Percentiles rank a stretch among this genome's conserved stretches.
Conservation (phyloP, 2,888 invertebrate genomes). For the Homarus gammarus region DNA sequence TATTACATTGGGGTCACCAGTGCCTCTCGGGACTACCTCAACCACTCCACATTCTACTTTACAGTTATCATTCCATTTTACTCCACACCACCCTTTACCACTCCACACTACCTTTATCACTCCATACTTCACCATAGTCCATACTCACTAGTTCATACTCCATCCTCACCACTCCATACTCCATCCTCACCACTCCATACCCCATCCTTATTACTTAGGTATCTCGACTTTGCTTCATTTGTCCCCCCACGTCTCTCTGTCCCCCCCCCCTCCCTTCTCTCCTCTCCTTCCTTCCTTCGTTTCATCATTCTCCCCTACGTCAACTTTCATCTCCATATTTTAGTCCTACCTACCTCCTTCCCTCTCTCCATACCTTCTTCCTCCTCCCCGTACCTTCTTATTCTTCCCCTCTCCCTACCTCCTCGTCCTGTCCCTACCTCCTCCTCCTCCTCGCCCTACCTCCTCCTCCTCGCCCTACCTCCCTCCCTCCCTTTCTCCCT, state of each 20-base stretch:
- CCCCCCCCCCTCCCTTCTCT: not conserved
- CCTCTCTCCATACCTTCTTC: not conserved
- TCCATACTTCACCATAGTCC: no score
- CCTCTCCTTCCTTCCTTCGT: not conserved
- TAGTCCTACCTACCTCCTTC: not conserved
- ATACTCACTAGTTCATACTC: constrained; percentile 17
- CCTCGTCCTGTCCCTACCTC: no score
- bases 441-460: not conserved
- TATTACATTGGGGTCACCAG: no score
- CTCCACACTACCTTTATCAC: no score
- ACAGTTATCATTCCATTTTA: not conserved
- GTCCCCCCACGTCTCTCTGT: no score
- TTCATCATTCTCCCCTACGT: not conserved
- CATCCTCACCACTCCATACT: constrained; percentile 3
- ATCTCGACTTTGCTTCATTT: no score
- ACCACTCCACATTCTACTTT: not conserved
- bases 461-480: not conserved
- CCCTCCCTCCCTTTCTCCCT: not conserved
- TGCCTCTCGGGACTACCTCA: no score
- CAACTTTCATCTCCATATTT: not conserved
- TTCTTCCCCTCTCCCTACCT: not conserved
- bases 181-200: no score
- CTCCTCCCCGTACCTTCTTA: not conserved
- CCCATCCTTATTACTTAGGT: no score
- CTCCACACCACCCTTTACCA: constrained; percentile 1